phyloP scores from a whole-genome alignment of 2,888 invertebrate species.

The Cenopis cana region DNA sequence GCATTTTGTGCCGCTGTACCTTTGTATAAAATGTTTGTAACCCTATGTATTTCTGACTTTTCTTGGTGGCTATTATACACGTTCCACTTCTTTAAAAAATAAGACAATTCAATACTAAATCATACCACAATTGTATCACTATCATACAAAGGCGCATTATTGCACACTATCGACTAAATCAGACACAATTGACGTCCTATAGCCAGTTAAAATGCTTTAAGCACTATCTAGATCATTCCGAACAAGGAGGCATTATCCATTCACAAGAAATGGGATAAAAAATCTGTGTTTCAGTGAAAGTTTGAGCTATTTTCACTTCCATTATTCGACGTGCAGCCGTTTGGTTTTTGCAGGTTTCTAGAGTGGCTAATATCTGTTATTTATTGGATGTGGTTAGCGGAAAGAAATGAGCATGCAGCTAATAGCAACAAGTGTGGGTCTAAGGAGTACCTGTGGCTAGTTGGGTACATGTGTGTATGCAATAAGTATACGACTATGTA shows the following conservation, averaged over 20 bases:
- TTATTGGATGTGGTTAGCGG: conserved; percentile 24
- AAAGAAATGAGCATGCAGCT: conserved; percentile 16
- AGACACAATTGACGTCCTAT: conserved; percentile 32
- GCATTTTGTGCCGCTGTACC: no score
- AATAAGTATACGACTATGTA: neutral
- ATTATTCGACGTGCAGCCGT: conserved; percentile 26
- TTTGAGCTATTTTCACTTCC: conserved; percentile 36
- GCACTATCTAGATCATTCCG: conserved; percentile 37
- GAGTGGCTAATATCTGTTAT: conserved; percentile 30
- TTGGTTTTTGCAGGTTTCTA: conserved; percentile 30
- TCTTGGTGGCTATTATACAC: no score
- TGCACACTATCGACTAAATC: conserved; percentile 26
- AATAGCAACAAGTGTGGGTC: neutral
- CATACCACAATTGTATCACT: conserved; percentile 11
- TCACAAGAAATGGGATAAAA: conserved; percentile 37
- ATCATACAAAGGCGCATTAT: conserved; percentile 30
- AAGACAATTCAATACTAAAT: conserved; percentile 8
- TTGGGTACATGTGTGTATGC: neutral
- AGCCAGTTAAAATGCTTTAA: conserved; percentile 25
- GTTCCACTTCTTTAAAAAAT: conserved; percentile 10
- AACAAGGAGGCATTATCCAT: conserved; percentile 42
- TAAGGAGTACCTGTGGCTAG: neutral
- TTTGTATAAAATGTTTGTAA: no score
- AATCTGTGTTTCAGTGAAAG: conserved; percentile 37
- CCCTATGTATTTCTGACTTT: no score